Evolutionary conservation across 2,113 vertebrate species (phyloP), one percentile per base, ranked within the genome.

Genomic region (Marcusenius ussheri): DNA sequence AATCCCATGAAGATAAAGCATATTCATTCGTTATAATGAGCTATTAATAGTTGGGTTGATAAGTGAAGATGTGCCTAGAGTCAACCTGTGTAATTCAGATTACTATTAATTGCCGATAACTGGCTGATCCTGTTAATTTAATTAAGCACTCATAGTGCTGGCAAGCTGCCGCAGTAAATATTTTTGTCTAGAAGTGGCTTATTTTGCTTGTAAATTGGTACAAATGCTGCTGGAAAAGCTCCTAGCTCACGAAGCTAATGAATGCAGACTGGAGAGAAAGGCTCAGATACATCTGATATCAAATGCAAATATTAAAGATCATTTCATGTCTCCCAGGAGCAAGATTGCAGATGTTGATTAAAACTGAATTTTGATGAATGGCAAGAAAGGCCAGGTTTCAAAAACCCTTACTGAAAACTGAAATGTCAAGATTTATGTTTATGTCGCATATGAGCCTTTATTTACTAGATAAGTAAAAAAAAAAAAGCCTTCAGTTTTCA

Each of bases 381-480:
- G 91, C 62, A 90, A 89, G 70, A 90, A 49, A 87, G 89, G 85
- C 47, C 17, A 77, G 74, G 89, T 85, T 92, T 66, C 87, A 39
- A 11, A 53, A 90, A 90, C 45, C 70, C 88, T 84, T 88, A n/a
- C 85, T 87, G 45, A 90, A 80, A 42, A 90, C 51, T 84, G 89
- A 83, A 90, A 91, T 83, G 86, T 45, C 91, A 89, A 58, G 87
- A 88, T 86, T 90, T 42, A 86, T 87, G 88, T 90, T 92, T 87
- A 89, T 66, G 88, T 87, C 31, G 17, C 89, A 39, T 50, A 83
- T 84, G 56, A 88, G 53, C 50, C 50, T 87, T 35, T 39, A 27
- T 87, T 35, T 39, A 42, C 49, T 47, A 91, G 89, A 47, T 83
- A 88, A n/a, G 19, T 56, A 13, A 50, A 90, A 27, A 77, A 27